Conservation (phyloP, 2,888 invertebrate genomes). For the Eupithecia abbreviata region DNA sequence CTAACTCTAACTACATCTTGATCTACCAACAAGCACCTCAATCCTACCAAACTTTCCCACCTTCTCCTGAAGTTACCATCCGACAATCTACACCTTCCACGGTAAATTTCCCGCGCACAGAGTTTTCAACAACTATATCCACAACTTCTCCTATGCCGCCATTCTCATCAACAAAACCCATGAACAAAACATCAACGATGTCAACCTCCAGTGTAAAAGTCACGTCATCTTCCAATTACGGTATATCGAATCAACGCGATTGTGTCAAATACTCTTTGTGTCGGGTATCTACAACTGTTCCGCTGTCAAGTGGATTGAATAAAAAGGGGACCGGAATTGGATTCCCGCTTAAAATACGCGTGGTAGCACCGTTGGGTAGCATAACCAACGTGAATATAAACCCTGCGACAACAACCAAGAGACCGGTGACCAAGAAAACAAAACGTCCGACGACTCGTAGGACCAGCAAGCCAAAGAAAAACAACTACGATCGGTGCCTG, state of each 20-base stretch:
- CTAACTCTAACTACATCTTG: conserved; percentile 48
- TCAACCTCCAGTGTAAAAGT: conserved; percentile 38
- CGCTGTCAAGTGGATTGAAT: conserved; percentile 14
- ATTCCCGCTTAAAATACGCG: conserved; percentile 62
- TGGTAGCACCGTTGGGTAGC: conserved; percentile 66
- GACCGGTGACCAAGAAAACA: conserved; percentile 47
- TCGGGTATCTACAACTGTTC: conserved; percentile 2
- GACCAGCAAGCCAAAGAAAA: conserved; percentile 61
- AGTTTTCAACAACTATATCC: conserved; percentile 10
- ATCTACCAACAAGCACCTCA: conserved; percentile 62
- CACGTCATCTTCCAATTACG: conserved; percentile 41
- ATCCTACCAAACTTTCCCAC: conserved; percentile 41
- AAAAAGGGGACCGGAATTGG: conserved; percentile 15
- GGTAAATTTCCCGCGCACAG: conserved; percentile 7
- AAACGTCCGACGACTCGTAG: conserved; percentile 55
- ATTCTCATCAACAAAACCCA: conserved; percentile 29
- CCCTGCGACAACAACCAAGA: conserved; percentile 43
- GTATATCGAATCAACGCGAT: conserved; percentile 24
- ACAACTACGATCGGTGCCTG: conserved; percentile 69
- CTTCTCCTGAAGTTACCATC: conserved; percentile 29
- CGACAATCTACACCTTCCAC: conserved; percentile 33
- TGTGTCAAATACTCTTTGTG: conserved; percentile 4
- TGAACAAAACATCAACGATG: conserved; percentile 18
- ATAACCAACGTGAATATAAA: conserved; percentile 70
- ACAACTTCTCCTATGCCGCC: conserved; percentile 19